These are phyloP conservation scores for Adela reaumurella DNA, from an alignment of 2,888 invertebrate genomes.

Conservation along the genomic window DNA sequence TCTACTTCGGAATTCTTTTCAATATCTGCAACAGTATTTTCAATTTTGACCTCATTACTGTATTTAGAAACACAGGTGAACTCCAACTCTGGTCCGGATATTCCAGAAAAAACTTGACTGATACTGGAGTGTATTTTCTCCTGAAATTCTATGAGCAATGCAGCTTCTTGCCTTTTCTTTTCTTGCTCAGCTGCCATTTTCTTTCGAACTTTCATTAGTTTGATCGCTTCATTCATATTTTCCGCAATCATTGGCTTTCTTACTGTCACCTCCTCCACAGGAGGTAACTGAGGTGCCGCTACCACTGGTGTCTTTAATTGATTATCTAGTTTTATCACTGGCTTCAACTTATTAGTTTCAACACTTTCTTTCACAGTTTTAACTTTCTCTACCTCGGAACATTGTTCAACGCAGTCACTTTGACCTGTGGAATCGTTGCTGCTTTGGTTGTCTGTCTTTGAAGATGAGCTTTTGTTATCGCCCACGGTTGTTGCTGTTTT, in stretches of 20 bases:
- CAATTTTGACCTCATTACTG: neutral
- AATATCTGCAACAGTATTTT: conserved; percentile 1
- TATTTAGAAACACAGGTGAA: conserved; percentile 27
- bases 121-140: conserved; percentile 46
- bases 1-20: neutral
- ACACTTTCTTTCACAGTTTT: conserved; percentile 17
- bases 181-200: conserved; percentile 61
- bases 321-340: conserved; percentile 34
- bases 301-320: conserved; percentile 33
- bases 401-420: conserved; percentile 41
- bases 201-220: conserved; percentile 63
- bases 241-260: conserved; percentile 68
- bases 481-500: conserved; percentile 32
- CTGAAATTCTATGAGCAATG: conserved; percentile 43
- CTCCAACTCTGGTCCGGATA: conserved; percentile 47
- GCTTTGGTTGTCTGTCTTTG: conserved; percentile 40
- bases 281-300: conserved; percentile 31
- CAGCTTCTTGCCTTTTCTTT: conserved; percentile 49
- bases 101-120: conserved; percentile 46
- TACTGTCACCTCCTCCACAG: conserved; percentile 45
- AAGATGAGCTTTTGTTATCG: conserved; percentile 36
- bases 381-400: conserved; percentile 7
- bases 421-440: conserved; percentile 49
- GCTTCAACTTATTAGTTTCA: conserved; percentile 23
- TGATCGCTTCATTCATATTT: conserved; percentile 63